Base-by-base conservation (phyloP, 2,797 vertebrate species). In the Semotilus atromaculatus region DNA sequence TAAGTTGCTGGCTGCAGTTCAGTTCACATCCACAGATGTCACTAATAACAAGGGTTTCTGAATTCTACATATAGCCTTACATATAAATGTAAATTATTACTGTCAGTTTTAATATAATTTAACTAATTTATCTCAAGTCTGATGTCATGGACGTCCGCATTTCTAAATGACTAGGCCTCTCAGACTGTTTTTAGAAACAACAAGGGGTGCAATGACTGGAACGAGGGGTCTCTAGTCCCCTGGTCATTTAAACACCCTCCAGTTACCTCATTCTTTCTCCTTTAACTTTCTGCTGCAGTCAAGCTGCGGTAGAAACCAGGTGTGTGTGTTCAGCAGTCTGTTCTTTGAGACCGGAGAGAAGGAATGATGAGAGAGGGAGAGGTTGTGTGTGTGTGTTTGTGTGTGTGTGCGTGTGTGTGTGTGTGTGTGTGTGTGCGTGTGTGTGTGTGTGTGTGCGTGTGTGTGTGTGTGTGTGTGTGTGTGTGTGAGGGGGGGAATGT, bases 261-360 rank as follows among this genome's bases (percentile, higher is more conserved):
- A 6, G 21, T 34, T 51, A 34, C 60, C 45, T 80, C 19, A 26
- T 67, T 73, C 45, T 75, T 64, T 91, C 90, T 93, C 62, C 89
- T 87, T 86, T 38, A 85, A 92, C 90, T 90, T 91, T 92, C 88
- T 86, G 90, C 90, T 91, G 91, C 91, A 91, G 89, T 87, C 88
- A 85, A 86, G 88, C 58, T 64, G 87, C 85, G 88, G 89, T 89
- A 34, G 58, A 75, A 62, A 91, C 90, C 90, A 91, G 89, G 88
- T 88, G 88, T 83, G 43, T 74, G 72, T 67, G 36, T 55, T 75
- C 31, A 13, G 64, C 45, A 38, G 34, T 58, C 51, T 81, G 51
- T 38, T 71, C 26, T 45, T 72, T 72, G 53, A 70, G 66, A 81
- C 31, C 2, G 2, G 5, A 38, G 66, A 29, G 16, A 77, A 62